Base-by-base conservation (phyloP, 1,140 invertebrate genomes). In the Lucilia sericata region DNA sequence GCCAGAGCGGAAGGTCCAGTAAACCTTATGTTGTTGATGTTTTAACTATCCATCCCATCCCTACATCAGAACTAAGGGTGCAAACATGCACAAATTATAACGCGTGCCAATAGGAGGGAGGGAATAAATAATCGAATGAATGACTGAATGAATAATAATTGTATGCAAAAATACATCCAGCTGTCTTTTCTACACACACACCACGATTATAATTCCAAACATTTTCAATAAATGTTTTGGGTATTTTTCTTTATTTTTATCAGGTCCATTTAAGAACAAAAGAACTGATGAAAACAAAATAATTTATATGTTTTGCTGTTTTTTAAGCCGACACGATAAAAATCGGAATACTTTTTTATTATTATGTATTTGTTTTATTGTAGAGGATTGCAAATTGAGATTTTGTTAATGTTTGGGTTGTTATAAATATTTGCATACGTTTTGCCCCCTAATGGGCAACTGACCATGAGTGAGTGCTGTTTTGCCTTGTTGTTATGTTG, bases 361-460 rank as follows among this genome's bases (percentile, higher is more conserved):
- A 14, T 2, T 60, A 17, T 21, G n/a, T 21, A 25, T 70, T 25
- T 25, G 19, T 25, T 55, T 17, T 21, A n/a, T 70, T 70, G 65
- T 70, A 60, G 55, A 1, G 5, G 65, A 12, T 21, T 21, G 65
- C 5, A 70, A 21, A n/a, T 30, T 30, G 65, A 10, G 65, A 70
- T 55, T 55, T 55, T 55, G 51, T 55, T 14, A n/a, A 17, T 14
- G 51, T 55, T 14, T 5, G 12, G 5, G 65, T 70, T 70, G 65
- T 70, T 21, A 70, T 70, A 70, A 70, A 70, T 70, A 70, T 70
- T 70, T 70, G 65, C 65, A 70, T 70, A 70, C 21, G n/a, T 70
- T 70, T 70, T 70, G 19, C 65, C 65, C 19, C 65, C 65, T 70
- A 25, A 70, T 70, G 65, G 65, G 65, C 65, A 70, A 70, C n/a